Evolutionary conservation across 2,888 invertebrate species (phyloP), one percentile per base, ranked within the genome.

Genomic region (Microdon myrmicae): DNA sequence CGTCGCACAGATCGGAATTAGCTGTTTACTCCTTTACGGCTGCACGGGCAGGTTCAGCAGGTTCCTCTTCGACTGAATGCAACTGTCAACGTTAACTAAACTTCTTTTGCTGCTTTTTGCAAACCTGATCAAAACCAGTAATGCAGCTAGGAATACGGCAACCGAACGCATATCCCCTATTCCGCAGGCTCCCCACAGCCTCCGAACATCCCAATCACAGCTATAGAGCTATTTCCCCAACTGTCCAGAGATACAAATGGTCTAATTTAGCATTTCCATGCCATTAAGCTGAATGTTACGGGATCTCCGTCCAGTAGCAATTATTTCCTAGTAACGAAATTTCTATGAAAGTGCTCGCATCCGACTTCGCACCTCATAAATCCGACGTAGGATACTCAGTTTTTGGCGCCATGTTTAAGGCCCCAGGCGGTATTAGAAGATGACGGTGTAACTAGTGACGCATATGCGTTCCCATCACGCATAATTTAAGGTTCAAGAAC

Each of bases 361-460:
- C n/a, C 45, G 47, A 47, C 45, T 51, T 64, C 51, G 51, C 56
- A 64, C 51, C 39, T 51, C 49, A 51, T 58, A 32, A 64, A 58
- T 47, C n/a, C n/a, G n/a, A n/a, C 37, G 49, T 29, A 16, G 14
- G 38, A 25, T 23, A 38, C 35, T 39, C 28, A 25, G 25, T 32
- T 34, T 35, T 32, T 19, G 9, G 13, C 29, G n/a, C 7, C n/a
- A n/a, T n/a, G 4, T 19, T 8, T 28, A 31, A 25, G 35, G 13
- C 10, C 12, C 17, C 13, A 28, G 17, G 34, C 16, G 34, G 26
- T 26, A 13, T 17, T 20, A 8, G 9, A 13, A 2, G 17, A 37
- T 10, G 9, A 13, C 31, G 13, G 6, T 17, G 35, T n/a, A n/a
- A n/a, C n/a, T n/a, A n/a, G 20, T 26, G 20, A 23, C 49, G 32